phyloP scores from a whole-genome alignment of 2,113 vertebrate species.

The Larimichthys crocea region DNA sequence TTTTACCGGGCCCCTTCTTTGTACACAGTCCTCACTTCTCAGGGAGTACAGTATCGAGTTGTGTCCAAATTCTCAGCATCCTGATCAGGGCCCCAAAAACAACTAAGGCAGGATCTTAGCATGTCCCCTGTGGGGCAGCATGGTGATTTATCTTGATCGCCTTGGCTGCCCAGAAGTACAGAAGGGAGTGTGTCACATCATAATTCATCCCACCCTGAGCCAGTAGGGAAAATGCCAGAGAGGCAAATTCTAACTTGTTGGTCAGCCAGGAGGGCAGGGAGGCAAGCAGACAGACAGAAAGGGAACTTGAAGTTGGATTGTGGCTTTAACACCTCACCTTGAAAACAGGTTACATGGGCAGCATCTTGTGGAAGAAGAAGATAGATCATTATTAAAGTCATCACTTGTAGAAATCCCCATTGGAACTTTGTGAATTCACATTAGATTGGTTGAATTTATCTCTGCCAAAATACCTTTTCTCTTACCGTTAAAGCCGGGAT shows the following conservation, averaged over 20 bases:
- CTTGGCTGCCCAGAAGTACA: slow-evolving; percentile 69
- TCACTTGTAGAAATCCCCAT: not conserved
- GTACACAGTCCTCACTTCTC: slow-evolving; percentile 39
- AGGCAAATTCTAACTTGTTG: slow-evolving; percentile 74
- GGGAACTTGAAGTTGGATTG: slow-evolving; percentile 19
- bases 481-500: not conserved
- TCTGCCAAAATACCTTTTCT: not conserved
- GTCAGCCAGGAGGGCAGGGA: slow-evolving; percentile 50
- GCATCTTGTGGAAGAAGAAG: not conserved
- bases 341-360: slow-evolving; percentile 20
- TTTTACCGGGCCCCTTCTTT: slow-evolving; percentile 27
- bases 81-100: slow-evolving; percentile 68
- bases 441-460: not conserved
- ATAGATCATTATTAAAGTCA: not conserved
- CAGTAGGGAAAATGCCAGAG: slow-evolving; percentile 72
- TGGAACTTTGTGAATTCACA: not conserved
- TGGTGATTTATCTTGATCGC: slow-evolving; percentile 77
- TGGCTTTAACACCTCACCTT: slow-evolving; percentile 2
- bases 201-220: slow-evolving; percentile 75
- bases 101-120: slow-evolving; percentile 63
- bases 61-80: slow-evolving; percentile 60
- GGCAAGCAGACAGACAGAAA: slow-evolving; percentile 12
- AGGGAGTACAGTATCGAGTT: slow-evolving; percentile 53
- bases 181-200: slow-evolving; percentile 73
- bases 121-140: slow-evolving; percentile 55